Percentiles rank a stretch among this genome's conserved stretches.
Evolutionary conservation across 2,113 vertebrate species (phyloP).

Genomic region (Larimichthys crocea): DNA sequence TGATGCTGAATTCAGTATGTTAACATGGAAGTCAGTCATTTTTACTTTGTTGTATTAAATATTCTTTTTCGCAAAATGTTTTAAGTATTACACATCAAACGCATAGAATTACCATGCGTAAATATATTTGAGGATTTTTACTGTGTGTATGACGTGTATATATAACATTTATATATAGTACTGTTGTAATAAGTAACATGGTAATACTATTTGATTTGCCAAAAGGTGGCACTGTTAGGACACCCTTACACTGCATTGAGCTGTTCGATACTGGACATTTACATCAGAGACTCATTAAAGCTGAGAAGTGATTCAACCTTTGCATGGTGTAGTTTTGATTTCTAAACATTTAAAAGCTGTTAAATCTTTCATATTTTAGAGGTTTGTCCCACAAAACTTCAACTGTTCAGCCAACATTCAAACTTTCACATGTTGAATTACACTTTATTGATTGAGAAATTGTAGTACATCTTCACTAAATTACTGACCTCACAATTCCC

Average conservation of each 20-base stretch:
- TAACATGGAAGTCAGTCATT: conserved; percentile 64
- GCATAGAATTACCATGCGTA: conserved; percentile 57
- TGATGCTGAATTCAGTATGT: conserved; percentile 54
- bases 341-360: not conserved
- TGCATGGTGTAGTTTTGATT: conserved; percentile 16
- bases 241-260: conserved; percentile 49
- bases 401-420: not conserved
- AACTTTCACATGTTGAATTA: not conserved
- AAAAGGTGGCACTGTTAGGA: conserved; percentile 71
- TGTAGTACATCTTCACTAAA: not conserved
- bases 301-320: conserved; percentile 51
- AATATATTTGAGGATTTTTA: conserved; percentile 69
- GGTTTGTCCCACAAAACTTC: not conserved
- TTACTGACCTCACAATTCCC: conserved; percentile 11
- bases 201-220: conserved; percentile 64
- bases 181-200: conserved; percentile 66
- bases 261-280: conserved; percentile 57
- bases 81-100: conserved; percentile 63
- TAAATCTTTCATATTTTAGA: not conserved
- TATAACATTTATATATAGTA: conserved; percentile 73
- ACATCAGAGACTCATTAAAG: conserved; percentile 70
- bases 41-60: conserved; percentile 69
- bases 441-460: not conserved
- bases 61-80: conserved; percentile 64
- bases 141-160: conserved; percentile 70